phyloP scores from a whole-genome alignment of 2,888 invertebrate genomes.

The Scaptomyza reducta region DNA sequence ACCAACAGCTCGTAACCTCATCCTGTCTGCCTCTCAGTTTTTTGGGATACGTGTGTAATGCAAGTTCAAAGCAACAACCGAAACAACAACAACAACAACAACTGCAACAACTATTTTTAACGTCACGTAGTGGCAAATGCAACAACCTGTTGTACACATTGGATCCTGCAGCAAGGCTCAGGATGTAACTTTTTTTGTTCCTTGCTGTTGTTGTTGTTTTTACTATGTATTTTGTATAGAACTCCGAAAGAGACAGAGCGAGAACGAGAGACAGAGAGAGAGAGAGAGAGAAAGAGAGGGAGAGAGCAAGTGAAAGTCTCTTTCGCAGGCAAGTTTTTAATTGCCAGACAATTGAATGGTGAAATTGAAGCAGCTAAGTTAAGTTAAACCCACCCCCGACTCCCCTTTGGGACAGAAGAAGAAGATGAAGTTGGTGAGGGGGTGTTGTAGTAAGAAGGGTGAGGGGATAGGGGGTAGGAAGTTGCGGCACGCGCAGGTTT shows the following conservation, averaged over 20 bases:
- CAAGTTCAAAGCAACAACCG: conserved; percentile 71
- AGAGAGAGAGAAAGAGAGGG: not conserved
- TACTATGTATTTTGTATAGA: conserved; percentile 15
- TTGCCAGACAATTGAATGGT: conserved; percentile 71
- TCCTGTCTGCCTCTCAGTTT: conserved; percentile 10
- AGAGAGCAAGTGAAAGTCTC: conserved; percentile 62
- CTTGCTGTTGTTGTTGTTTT: conserved; percentile 10
- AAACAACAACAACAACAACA: conserved; percentile 59
- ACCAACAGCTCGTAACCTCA: not conserved
- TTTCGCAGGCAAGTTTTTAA: conserved; percentile 66
- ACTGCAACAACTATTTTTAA: conserved; percentile 72
- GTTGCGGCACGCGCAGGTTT: conserved; percentile 43
- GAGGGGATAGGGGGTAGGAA: conserved; percentile 25
- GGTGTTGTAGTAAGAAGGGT: no score
- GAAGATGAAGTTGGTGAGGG: not conserved
- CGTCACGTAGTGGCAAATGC: conserved; percentile 67
- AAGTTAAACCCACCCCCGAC: conserved; percentile 13
- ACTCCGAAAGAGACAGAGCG: conserved; percentile 4
- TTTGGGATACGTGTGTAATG: conserved; percentile 74
- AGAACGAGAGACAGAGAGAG: conserved; percentile 72
- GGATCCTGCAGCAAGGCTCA: conserved; percentile 59
- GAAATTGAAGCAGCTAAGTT: conserved; percentile 31
- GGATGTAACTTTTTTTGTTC: conserved; percentile 25
- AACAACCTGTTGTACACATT: conserved; percentile 72
- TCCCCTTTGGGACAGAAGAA: not conserved